Base-by-base conservation (phyloP, 2,113 vertebrate species). In the Eclectus roratus region DNA sequence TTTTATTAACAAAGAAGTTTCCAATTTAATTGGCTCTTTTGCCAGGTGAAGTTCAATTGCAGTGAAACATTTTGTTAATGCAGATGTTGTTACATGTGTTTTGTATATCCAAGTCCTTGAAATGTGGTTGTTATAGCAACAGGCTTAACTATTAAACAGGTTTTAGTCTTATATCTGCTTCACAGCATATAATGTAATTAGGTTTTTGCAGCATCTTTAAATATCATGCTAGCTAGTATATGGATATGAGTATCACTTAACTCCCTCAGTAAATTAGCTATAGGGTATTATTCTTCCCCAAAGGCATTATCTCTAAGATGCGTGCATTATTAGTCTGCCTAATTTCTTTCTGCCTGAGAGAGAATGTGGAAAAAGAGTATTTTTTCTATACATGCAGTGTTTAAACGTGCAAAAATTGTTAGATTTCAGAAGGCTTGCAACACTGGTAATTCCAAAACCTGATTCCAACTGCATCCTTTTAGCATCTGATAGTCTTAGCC, bases 51-150 rank as follows among this genome's bases (percentile, higher is more conserved):
- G 64, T 44, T 60, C 55, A 91, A 52, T 33, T 78, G n/a, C 35
- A 58, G 28, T 21, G 17, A 95, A 88, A 81, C 49, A 69, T 93
- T 94, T 96, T 92, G 55, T 46, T 85, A 85, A 94, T 83, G 71
- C 56, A 93, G 89, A 91, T 97, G 60, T 84, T 64, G 86, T 70
- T 90, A 25, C 3, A 0, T 78, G 47, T 55, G 69, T 80, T 76
- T 93, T 77, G 64, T 95, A 17, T 61, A 95, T 73, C 76, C 65
- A 20, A 85, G 94, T 65, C 96, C 90, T 96, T 97, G 94, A 95
- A 96, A 94, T 60, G 96, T 81, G 77, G 96, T 94, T 94, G 82
- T 97, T 93, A 97, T 97, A 96, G 97, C 93, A 98, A 98, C 97
- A 85, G 86, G 47, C 66, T 96, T 85, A 97, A 94, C 94, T 95